These are phyloP conservation scores for Lota lota DNA, from an alignment of 2,113 vertebrate genomes.

Conservation along the genomic window DNA sequence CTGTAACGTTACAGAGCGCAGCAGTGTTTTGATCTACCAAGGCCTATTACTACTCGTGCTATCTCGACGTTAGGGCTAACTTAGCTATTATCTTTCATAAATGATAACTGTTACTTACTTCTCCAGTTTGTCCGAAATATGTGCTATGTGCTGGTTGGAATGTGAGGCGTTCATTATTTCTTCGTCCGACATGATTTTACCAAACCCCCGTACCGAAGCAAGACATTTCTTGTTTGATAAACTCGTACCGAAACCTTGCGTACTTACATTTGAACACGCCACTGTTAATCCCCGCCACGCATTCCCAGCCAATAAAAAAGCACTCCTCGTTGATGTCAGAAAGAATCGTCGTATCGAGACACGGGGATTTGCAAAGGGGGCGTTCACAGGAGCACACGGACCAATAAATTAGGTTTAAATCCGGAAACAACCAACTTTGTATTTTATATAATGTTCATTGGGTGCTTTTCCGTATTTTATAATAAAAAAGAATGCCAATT, in stretches of 20 bases:
- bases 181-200: background rate
- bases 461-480: too few species aligned
- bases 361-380: background rate
- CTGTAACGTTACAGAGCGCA: too few species aligned
- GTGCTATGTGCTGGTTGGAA: background rate
- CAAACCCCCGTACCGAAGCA: too few species aligned
- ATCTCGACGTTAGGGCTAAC: too few species aligned
- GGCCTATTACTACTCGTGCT: too few species aligned
- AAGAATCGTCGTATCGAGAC: background rate
- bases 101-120: slow-evolving; percentile 42
- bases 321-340: background rate
- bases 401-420: background rate
- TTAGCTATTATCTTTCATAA: background rate
- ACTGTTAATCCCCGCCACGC: background rate
- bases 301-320: background rate
- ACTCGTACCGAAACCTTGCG: background rate
- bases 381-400: background rate
- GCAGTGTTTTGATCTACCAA: too few species aligned
- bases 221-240: too few species aligned
- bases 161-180: background rate
- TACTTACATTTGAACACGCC: background rate
- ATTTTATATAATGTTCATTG: too few species aligned
- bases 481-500: too few species aligned
- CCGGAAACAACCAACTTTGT: background rate
- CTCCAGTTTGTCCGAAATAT: slow-evolving; percentile 37